Evolutionary conservation across 2,797 vertebrate genomes (phyloP).

Genomic region (Oophaga sylvatica): DNA sequence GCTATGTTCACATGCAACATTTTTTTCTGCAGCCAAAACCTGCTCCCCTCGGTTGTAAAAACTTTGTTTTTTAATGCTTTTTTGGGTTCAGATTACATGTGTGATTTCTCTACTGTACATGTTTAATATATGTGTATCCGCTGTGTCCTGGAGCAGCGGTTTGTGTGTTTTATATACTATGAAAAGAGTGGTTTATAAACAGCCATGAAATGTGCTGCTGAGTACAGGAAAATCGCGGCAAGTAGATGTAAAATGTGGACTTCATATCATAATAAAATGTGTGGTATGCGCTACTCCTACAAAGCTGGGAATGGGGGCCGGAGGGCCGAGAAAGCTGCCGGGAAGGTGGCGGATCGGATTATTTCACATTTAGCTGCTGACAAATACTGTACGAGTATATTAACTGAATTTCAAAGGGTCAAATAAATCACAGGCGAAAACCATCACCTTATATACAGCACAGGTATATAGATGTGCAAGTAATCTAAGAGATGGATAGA

Average conservation of each 20-base stretch:
- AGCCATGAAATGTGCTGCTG: background rate
- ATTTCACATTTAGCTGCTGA: background rate
- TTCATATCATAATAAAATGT: constrained; percentile 11
- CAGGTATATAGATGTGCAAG: too few species aligned
- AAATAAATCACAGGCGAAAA: too few species aligned
- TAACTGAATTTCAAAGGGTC: background rate
- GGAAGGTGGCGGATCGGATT: too few species aligned
- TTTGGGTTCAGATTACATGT: too few species aligned
- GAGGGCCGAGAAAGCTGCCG: too few species aligned
- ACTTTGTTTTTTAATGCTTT: too few species aligned
- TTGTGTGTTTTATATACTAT: background rate
- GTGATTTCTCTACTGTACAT: too few species aligned
- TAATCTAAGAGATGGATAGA: background rate
- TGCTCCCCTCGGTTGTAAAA: too few species aligned
- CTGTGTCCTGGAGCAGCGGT: background rate
- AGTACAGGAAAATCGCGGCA: background rate
- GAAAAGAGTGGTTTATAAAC: background rate
- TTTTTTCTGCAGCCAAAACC: too few species aligned
- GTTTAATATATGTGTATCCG: too few species aligned
- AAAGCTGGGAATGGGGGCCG: background rate
- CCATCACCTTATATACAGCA: too few species aligned
- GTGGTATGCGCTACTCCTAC: constrained; percentile 41
- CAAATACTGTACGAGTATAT: background rate
- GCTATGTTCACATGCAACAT: too few species aligned
- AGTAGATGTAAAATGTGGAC: constrained; percentile 1